phyloP scores from a whole-genome alignment of 2,888 invertebrate species.

The Volucella inanis region DNA sequence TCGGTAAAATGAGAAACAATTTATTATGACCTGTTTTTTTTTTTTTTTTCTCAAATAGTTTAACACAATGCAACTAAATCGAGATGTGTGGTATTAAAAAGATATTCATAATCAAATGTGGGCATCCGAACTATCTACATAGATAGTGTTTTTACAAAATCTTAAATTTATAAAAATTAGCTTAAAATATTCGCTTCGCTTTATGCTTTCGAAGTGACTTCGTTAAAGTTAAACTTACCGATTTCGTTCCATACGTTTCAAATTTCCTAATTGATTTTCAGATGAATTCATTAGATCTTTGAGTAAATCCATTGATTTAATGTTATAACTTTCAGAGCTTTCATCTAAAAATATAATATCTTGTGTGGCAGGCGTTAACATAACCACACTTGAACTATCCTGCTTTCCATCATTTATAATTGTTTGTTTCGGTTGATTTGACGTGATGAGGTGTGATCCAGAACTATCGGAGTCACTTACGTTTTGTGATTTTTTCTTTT shows the following conservation, averaged over 20 bases:
- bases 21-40: too few relatives aligned
- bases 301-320: slow-evolving; percentile 78
- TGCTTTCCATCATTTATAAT: background rate
- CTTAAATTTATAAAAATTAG: slow-evolving; percentile 1
- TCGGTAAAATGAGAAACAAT: too few relatives aligned
- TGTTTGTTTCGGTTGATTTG: background rate
- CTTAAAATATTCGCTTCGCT: background rate
- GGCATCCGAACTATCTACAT: background rate
- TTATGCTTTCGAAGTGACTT: background rate
- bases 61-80: too few relatives aligned
- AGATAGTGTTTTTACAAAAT: background rate
- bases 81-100: too few relatives aligned
- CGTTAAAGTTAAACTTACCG: slow-evolving; percentile 27
- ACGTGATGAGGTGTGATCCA: background rate
- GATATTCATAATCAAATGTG: background rate
- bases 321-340: slow-evolving; percentile 73
- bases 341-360: slow-evolving; percentile 81
- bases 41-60: too few relatives aligned
- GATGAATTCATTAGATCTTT: slow-evolving; percentile 73
- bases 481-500: slow-evolving; percentile 76
- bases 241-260: slow-evolving; percentile 77
- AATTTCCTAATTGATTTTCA: slow-evolving; percentile 71
- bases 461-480: slow-evolving; percentile 24
- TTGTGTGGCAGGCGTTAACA: slow-evolving; percentile 80
- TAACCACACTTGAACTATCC: slow-evolving; percentile 77